Conservation (phyloP, 2,888 invertebrate genomes). For the Noctua comes region DNA sequence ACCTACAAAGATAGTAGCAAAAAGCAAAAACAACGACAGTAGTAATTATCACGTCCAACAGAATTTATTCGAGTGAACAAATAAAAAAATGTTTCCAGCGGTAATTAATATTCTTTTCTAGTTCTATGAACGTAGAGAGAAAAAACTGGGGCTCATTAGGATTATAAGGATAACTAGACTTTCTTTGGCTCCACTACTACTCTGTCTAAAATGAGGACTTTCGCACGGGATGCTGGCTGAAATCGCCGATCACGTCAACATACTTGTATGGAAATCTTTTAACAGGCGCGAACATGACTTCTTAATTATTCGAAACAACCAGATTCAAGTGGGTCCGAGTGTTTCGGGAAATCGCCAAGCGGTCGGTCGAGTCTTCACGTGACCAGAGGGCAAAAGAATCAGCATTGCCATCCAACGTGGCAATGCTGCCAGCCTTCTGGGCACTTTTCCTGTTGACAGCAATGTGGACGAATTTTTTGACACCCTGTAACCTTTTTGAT, state of each 20-base stretch:
- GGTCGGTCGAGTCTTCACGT: too few species aligned
- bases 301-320: background rate
- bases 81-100: background rate
- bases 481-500: too few species aligned
- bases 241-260: background rate
- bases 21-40: constrained; percentile 9
- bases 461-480: too few species aligned
- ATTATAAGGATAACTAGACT: background rate
- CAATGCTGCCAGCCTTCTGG: too few species aligned
- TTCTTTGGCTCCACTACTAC: background rate
- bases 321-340: background rate
- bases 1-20: constrained; percentile 3
- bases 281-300: background rate
- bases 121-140: background rate
- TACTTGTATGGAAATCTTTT: background rate
- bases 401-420: too few species aligned
- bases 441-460: too few species aligned
- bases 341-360: too few species aligned
- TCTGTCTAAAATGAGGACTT: background rate
- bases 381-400: too few species aligned
- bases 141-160: background rate
- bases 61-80: constrained; percentile 8
- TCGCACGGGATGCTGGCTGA: background rate
- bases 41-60: constrained; percentile 23
- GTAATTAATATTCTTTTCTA: background rate